phyloP scores from a whole-genome alignment of 2,888 invertebrate species.

The Neoscelio sp. region DNA sequence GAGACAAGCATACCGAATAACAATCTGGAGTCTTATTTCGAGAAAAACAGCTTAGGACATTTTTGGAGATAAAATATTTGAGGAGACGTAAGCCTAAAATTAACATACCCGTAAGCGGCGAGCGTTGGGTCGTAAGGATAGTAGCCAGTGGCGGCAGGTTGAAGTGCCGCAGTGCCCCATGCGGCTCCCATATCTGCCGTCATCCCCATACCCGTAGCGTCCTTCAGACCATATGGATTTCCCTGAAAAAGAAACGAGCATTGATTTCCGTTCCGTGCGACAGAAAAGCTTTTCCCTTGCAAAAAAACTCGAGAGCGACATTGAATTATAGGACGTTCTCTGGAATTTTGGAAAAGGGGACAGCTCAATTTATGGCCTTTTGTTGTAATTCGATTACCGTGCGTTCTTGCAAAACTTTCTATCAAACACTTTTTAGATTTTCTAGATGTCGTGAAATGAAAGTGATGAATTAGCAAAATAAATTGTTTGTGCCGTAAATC shows the following conservation, averaged over 20 bases:
- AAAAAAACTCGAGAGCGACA: conserved; percentile 45
- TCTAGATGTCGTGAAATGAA: no score
- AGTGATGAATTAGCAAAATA: no score
- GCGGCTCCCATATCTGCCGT: conserved; percentile 93
- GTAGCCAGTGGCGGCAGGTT: conserved; percentile 93
- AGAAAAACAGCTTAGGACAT: no score
- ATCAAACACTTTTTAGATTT: no score
- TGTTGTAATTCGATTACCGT: conserved; percentile 32
- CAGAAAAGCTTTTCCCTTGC: conserved; percentile 46
- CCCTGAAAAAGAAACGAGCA: conserved; percentile 87
- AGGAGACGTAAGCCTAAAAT: conserved; percentile 74
- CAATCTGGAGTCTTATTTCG: no score
- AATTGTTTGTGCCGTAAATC: no score
- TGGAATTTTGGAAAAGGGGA: conserved; percentile 28
- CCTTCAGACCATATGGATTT: conserved; percentile 95
- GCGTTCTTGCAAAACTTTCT: no score
- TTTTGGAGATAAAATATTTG: background rate
- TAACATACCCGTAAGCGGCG: conserved; percentile 96
- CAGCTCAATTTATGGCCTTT: background rate
- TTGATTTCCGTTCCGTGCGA: conserved; percentile 66
- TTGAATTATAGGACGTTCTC: conserved; percentile 35
- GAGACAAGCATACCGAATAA: no score
- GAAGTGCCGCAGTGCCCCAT: conserved; percentile 95
- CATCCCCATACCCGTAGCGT: conserved; percentile 87
- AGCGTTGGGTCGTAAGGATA: conserved; percentile 97